Evolutionary conservation across 2,113 vertebrate species (phyloP), one percentile per base, ranked within the genome.

Genomic region (Poecile atricapillus): DNA sequence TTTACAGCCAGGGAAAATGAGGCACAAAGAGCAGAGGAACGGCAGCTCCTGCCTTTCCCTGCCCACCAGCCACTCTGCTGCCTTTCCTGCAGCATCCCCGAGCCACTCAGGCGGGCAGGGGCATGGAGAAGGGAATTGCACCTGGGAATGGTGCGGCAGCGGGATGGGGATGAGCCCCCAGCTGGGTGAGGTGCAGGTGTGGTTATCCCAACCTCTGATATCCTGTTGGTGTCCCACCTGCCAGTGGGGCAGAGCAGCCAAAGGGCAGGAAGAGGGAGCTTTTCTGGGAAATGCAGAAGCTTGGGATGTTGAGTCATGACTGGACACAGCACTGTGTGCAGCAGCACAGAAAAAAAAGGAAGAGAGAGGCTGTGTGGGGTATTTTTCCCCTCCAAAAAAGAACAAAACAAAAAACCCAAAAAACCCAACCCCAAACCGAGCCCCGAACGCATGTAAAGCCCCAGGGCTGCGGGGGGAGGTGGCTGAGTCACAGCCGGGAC

Each of bases 301-400:
- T 15, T 6, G 17, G 70, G 89, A 53, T 9, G 25, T 94, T 98
- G 97, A 98, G 93, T 97, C 98, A 97, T 2, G 64, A 23, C 80
- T 28, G 37, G 47, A 75, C 58, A 25, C 23, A 79, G 33, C 35
- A 52, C 52, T 47, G 47, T 0, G 2, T 2, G 5, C 67, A 27
- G 64, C 83, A 20, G n/a, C 37, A 2, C 23, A 12, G 53, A 43
- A 83, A 18, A 70, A 98, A 98, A 96, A 97, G 98, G 97, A 98
- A 98, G 96, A 94, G 70, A 58, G 67, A 83, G 8, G 47, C 41
- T 35, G 17, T 0, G 0, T 21, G 76, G 89, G 74, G 58, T 31
- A 30, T 47, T 83, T 67, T 46, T 55, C 76, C 35, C 65, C 43
- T 41, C 14, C 1, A 10, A 65, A 46, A 7, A 55, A 50, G 7